Evolutionary conservation across 2,113 vertebrate species (phyloP), one percentile per base, ranked within the genome.

Genomic region (Macquaria australasica): DNA sequence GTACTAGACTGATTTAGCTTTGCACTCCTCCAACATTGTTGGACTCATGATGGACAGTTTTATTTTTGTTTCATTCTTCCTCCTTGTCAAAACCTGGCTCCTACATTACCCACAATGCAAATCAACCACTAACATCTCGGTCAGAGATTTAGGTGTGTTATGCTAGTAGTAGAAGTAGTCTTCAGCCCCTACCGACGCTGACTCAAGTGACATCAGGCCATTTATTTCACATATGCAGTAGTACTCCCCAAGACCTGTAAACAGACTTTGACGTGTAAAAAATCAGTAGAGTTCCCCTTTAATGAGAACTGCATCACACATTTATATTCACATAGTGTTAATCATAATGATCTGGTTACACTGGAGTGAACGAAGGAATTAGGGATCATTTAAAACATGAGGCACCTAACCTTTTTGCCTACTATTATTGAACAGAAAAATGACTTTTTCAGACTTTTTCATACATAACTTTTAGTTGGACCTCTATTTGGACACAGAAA

Each of bases 71-170:
- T 11, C 25, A 8, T 34, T 37, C 7, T 9, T 58, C 59, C 43
- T 41, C 25, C 23, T 39, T 18, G 34, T 63, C 28, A 62, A 73
- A 73, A 56, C 16, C 6, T 23, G 25, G 2, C 0, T 12, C 8
- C 20, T 66, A 48, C 60, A 66, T 66, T 67, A 45, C 62, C 79
- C 71, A 82, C 23, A 74, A 68, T 76, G 63, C 71, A 68, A 59
- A 11, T 34, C 6, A 0, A 25, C 21, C 23, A 58, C 45, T 41
- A 1, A 73, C n/a, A 48, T 11, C 8, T 28, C 15, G n/a, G 2
- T 77, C 23, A 31, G 28, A 28, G 34, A 56, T 58, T 31, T 10
- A 15, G 25, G 1, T 34, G 51, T 45, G 14, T 64, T 66, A 64
- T 39, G 21, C 58, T 62, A 75, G 18, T 18, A 43, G 28, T 31